phyloP scores from a whole-genome alignment of 2,888 invertebrate species.

The Frankliniella fusca region DNA sequence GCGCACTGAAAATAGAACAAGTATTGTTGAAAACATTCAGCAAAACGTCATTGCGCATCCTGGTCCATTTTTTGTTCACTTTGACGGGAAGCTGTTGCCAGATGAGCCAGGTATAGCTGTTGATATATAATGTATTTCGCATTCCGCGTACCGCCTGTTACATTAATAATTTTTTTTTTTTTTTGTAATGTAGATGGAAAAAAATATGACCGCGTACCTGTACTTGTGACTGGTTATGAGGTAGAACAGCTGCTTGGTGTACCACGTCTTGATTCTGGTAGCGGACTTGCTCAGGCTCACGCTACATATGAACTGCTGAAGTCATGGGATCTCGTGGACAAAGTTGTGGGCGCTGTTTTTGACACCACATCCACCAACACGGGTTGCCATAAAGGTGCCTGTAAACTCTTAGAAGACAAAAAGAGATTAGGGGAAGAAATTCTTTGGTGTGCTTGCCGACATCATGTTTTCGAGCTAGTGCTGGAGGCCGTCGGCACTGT shows the following conservation, averaged over 20 bases:
- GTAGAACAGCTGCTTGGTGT: background rate
- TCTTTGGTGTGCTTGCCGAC: too few relatives aligned
- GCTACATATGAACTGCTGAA: background rate
- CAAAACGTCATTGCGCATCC: background rate
- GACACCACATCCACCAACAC: background rate
- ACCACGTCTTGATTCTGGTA: background rate
- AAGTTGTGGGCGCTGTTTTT: background rate
- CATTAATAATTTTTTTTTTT: background rate
- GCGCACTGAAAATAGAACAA: background rate
- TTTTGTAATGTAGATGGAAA: background rate
- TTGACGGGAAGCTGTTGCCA: background rate
- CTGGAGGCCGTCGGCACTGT: too few relatives aligned
- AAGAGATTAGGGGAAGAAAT: too few relatives aligned
- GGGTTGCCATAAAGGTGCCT: background rate
- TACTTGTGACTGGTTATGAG: background rate
- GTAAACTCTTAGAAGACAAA: too few relatives aligned
- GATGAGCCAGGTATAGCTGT: background rate
- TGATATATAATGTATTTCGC: background rate
- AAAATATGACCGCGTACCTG: background rate
- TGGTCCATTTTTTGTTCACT: background rate
- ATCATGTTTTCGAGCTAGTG: too few relatives aligned
- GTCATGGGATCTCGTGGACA: background rate
- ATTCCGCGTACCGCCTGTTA: background rate
- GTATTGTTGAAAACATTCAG: background rate
- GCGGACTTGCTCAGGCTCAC: background rate